Evolutionary conservation across 2,113 vertebrate species (phyloP), one percentile per base, ranked within the genome.

Genomic region (Paradoxurus hermaphroditus): DNA sequence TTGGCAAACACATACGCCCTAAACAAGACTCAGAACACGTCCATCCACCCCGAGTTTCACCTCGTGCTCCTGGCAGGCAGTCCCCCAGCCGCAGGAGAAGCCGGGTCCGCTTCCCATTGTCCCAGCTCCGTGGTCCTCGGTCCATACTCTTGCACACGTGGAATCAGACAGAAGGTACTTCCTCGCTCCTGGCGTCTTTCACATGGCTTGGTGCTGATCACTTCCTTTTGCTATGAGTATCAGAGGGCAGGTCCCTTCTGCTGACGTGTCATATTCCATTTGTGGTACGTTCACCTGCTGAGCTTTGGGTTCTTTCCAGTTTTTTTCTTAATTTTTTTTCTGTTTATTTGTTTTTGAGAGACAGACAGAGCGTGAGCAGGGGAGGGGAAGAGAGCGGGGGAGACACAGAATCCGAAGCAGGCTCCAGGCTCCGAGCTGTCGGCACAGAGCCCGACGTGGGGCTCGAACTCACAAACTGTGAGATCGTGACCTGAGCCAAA

Each of bases 211-310:
- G 14, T 34, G 5, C 7, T 3, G 19, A 25, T 13, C 7, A 3
- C 51, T 6, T 21, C 19, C 51, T 3, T 21, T 9, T 5, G 39
- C 39, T 15, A 1, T 44, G 5, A 3, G 34, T 51, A 36, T 15
- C 16, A 9, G 25, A 39, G 11, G 34, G 0, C 0, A 0, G 34
- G 34, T 29, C 53, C 11, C 16, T 19, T 7, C 1, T n/a, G 1
- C 13, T 2, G n/a, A 4, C 0, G 23, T 9, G 0, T 4, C 3
- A 2, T 5, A 0, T 6, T 36, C 15, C 23, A 4, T 11, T 3
- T 2, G 4, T 49, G 15, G 2, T 4, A 3, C 11, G 1, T 7
- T 36, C 41, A 4, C 81, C 53, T 36, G 10, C 6, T 3, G 67
- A 49, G 34, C 0, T 3, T 16, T 11, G 62, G 27, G 15, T 29